phyloP scores from a whole-genome alignment of 2,113 vertebrate species.

The human region GRCh38 chr14:95540001-95540500 shows the following conservation, averaged over 20 bases:
- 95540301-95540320: accelerated
- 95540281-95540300: background rate
- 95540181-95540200: too few relatives aligned
- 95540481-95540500: background rate
- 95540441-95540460: background rate
- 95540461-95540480: background rate
- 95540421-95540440: background rate
- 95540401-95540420: background rate
- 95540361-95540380: background rate
- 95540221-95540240: background rate
- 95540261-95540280: background rate
- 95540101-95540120: too few relatives aligned
- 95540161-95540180: too few relatives aligned
- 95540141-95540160: too few relatives aligned
- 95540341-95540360: background rate
- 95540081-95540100: too few relatives aligned
- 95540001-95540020: too few relatives aligned
- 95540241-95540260: background rate
- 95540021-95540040: too few relatives aligned
- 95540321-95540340: background rate
- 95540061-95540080: too few relatives aligned
- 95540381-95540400: background rate
- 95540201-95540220: accelerated
- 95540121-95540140: too few relatives aligned
- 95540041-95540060: too few relatives aligned